These are phyloP conservation scores for Semnopithecus entellus DNA, from an alignment of 2,113 vertebrate species.

Conservation along the genomic window DNA sequence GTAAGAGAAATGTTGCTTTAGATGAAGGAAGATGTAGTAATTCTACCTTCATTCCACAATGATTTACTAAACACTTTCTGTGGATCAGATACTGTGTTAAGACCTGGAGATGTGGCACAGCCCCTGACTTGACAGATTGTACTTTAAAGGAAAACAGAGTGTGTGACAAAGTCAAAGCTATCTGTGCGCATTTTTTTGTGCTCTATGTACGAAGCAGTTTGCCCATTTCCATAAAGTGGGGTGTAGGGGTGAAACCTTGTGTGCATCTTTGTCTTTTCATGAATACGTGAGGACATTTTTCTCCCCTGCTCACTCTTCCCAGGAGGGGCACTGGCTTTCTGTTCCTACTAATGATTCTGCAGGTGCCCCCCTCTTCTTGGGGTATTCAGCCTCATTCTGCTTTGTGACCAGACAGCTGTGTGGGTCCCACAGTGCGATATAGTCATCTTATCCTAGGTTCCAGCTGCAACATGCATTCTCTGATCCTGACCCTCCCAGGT, in stretches of 20 bases:
- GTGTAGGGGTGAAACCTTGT: neutral
- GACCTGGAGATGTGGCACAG: neutral
- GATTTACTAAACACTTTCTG: neutral
- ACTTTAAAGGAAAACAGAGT: neutral
- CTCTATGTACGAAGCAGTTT: neutral
- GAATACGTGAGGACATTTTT: neutral
- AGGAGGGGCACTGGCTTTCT: neutral
- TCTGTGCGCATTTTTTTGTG: neutral
- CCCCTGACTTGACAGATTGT: neutral
- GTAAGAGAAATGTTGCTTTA: neutral
- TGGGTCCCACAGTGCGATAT: neutral
- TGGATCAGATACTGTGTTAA: neutral
- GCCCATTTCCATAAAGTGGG: neutral
- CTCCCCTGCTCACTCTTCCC: neutral
- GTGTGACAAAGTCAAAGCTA: neutral
- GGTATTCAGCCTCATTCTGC: neutral
- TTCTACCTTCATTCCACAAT: neutral
- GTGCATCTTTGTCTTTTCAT: neutral
- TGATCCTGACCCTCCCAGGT: neutral
- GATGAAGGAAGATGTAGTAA: neutral
- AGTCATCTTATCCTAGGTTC: neutral
- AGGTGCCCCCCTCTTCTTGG: neutral
- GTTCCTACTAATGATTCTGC: neutral
- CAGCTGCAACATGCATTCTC: neutral
- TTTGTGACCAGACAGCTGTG: neutral